Percentiles rank a stretch among this genome's conserved stretches.
Evolutionary conservation across 2,797 vertebrate genomes (phyloP).

Genomic region (Premnoplex brunnescens): DNA sequence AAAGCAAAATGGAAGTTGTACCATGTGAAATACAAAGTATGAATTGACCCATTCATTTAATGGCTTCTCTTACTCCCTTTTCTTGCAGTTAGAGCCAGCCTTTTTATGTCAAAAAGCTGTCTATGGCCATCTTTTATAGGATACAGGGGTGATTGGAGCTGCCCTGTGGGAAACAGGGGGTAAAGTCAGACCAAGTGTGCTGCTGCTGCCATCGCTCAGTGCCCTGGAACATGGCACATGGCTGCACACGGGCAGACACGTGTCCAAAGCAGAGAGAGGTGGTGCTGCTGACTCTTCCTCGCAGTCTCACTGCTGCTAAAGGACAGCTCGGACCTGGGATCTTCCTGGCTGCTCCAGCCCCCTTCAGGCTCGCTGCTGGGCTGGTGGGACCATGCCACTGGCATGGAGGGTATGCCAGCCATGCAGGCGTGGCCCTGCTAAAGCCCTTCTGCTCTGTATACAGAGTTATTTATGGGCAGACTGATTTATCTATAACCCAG

Average conservation of each 20-base stretch:
- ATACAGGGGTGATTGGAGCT: background rate
- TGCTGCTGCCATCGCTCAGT: background rate
- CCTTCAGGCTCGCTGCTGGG: background rate
- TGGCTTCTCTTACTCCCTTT: background rate
- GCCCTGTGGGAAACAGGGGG: background rate
- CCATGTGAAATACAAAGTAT: background rate
- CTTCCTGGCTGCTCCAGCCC: accelerated
- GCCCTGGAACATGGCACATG: accelerated
- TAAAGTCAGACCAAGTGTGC: background rate
- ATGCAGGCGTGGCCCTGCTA: background rate
- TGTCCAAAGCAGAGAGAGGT: background rate
- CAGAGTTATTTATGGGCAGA: background rate
- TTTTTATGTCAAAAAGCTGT: background rate
- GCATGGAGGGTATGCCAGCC: background rate
- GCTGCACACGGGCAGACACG: accelerated
- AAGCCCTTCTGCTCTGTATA: background rate
- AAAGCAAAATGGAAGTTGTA: background rate
- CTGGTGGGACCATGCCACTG: accelerated
- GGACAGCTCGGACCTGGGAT: accelerated
- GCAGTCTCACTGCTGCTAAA: background rate
- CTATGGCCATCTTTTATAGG: background rate
- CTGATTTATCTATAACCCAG: background rate
- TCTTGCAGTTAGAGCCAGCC: background rate
- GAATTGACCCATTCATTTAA: background rate
- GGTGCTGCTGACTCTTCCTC: background rate